Conservation (phyloP, 2,888 invertebrate genomes). For the Agelastica alni region DNA sequence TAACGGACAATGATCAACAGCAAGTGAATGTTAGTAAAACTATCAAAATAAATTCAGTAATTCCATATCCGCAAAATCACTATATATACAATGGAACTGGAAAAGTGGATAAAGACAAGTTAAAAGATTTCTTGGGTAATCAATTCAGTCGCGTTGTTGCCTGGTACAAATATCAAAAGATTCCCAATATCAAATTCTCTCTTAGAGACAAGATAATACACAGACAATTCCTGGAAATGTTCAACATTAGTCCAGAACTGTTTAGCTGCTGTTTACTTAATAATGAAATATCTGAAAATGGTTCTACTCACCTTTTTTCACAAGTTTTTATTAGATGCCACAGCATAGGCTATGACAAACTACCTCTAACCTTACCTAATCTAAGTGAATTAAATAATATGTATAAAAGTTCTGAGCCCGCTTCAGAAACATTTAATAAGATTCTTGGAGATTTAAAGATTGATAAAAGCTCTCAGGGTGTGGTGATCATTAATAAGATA, state of each 20-base stretch:
- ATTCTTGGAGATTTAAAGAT: slow-evolving; percentile 45
- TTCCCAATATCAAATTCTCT: slow-evolving; percentile 62
- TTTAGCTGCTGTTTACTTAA: slow-evolving; percentile 68
- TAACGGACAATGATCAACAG: slow-evolving; percentile 70
- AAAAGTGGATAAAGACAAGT: slow-evolving; percentile 61
- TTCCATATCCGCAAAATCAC: slow-evolving; percentile 64
- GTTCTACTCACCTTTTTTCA: slow-evolving; percentile 65
- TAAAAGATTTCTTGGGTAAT: slow-evolving; percentile 60
- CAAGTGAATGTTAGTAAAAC: slow-evolving; percentile 65
- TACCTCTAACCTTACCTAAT: slow-evolving; percentile 60
- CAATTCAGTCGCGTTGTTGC: slow-evolving; percentile 65
- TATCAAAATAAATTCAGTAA: slow-evolving; percentile 65
- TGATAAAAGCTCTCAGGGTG: slow-evolving; percentile 41
- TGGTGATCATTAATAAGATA: slow-evolving; percentile 46
- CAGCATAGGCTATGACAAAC: slow-evolving; percentile 60
- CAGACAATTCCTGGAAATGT: slow-evolving; percentile 64
- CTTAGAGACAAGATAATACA: slow-evolving; percentile 68
- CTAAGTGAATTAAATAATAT: slow-evolving; percentile 49
- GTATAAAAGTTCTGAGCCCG: slow-evolving; percentile 48
- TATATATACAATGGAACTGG: slow-evolving; percentile 65
- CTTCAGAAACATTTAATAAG: slow-evolving; percentile 46
- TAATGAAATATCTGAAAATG: slow-evolving; percentile 58
- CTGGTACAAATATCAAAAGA: slow-evolving; percentile 69
- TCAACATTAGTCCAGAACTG: slow-evolving; percentile 61
- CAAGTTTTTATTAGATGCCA: slow-evolving; percentile 67